Evolutionary conservation across 2,888 invertebrate species (phyloP), one percentile per base, ranked within the genome.

Genomic region (Drosophila demipolita): DNA sequence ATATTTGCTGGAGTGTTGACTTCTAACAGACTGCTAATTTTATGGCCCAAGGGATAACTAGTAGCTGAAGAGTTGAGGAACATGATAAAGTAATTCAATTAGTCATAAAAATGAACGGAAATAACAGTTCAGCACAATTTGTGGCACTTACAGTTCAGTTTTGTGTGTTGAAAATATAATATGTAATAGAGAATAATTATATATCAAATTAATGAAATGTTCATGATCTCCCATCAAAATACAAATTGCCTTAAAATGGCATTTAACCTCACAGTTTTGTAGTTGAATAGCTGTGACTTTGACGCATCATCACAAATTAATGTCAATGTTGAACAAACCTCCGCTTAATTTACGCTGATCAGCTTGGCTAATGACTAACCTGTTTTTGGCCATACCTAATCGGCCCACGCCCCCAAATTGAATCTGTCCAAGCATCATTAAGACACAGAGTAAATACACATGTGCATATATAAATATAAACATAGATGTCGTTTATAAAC

Each of bases 1-100:
- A 88, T 61, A 73, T 80, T 78, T 53, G 74, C n/a, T 73, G 65
- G 86, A 65, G 86, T 78, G 75, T 83, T 88, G 81, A 80, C 84
- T 80, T 82, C 71, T 75, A 82, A 68, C 76, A 66, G 71, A 53
- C 29, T 66, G 75, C 20, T 77, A 67, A 82, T 80, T 66, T 73
- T 40, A 52, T 77, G 62, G 66, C 82, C 61, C 59, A 17, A 45
- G 65, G 81, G 55, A 23, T n/a, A 50, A 8, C 26, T 61, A 59
- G 50, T 63, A 66, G 54, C 62, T 52, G 15, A 33, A 69, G 53
- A 66, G 61, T 23, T 58, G 38, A 29, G 66, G 53, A 54, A 38
- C 52, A 45, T 63, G 68, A 78, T 78, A 63, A 66, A 79, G 80
- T 70, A 50, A 53, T 60, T 67, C 61, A 80, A 66, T 74, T 71